These are phyloP conservation scores for Stictocephala bisonia DNA, from an alignment of 2,888 invertebrate genomes.

Conservation along the genomic window DNA sequence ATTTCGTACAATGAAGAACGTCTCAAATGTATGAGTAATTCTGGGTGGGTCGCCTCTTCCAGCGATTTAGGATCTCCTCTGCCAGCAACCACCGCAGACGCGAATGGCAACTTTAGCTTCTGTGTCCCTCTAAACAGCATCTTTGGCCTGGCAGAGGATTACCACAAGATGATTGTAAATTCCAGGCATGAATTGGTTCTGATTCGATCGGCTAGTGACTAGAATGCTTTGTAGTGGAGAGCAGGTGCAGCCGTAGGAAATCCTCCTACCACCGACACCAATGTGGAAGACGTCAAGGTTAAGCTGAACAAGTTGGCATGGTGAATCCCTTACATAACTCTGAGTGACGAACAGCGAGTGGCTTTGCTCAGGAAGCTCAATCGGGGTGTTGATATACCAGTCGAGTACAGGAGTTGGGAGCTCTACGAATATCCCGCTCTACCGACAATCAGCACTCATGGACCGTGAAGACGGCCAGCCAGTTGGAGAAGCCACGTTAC, in stretches of 20 bases:
- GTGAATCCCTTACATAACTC: no score
- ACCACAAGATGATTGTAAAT: slow-evolving; percentile 50
- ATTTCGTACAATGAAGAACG: not conserved
- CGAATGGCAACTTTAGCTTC: slow-evolving; percentile 47
- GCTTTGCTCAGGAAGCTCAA: no score
- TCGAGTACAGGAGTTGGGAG: no score
- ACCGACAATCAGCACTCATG: no score
- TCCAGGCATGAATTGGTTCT: slow-evolving; percentile 26
- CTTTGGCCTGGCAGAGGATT: slow-evolving; percentile 55
- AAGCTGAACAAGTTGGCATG: not conserved
- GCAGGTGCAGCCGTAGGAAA: not conserved
- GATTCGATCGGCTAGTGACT: not conserved
- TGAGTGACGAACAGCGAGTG: no score
- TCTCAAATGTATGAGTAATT: not conserved
- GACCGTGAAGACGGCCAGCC: no score
- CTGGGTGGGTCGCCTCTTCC: slow-evolving; percentile 45
- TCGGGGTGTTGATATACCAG: no score
- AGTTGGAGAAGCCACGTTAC: no score
- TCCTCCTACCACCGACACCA: no score
- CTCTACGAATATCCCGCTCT: no score
- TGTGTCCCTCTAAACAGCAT: slow-evolving; percentile 51
- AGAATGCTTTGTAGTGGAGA: not conserved
- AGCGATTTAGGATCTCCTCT: not conserved
- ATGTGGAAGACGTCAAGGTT: not conserved
- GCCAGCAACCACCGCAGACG: not conserved